Base-by-base conservation (phyloP, 2,113 vertebrate species). In the Gnathonemus longibarbis region DNA sequence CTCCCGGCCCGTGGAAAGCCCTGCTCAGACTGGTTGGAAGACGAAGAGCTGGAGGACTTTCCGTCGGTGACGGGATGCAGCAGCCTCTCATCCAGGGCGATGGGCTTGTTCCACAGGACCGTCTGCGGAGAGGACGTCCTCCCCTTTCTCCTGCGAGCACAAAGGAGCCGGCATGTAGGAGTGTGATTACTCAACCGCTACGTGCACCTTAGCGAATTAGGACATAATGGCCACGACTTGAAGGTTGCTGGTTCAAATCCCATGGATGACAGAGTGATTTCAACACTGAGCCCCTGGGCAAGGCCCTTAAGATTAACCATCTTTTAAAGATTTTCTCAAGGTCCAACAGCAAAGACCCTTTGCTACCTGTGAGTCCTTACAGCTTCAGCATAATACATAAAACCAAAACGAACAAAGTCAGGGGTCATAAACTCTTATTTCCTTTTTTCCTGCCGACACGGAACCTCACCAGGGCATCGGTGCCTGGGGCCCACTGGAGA, bases 11-110 rank as follows among this genome's bases (percentile, higher is more conserved):
- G 96, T 42, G 96, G 94, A 92, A 96, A 95, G 88, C 94, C 95
- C 10, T 95, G 94, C 90, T 99, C 98, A 52, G 98, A 99, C 86
- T 99, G 97, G 94, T 97, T 98, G 70, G 98, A 99, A 74, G 98
- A 99, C 2, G 97, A 99, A 35, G 97, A 99, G 92, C 98, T 99
- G 91, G 97, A 99, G 90, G 97, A 98, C 93, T 94, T 97, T 74
- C 96, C 96, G 91, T 99, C 98, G 0, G 89, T 87, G 80, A 95
- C 84, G 0, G 95, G 92, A 53, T 96, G 95, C 88, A 93, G 93
- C 87, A 96, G 90, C 89, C 95, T 95, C 87, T 99, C 98, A 19
- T 99, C 98, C 3, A 92, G 48, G 84, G 93, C 95, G 91, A 94
- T 94, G 0, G 95, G 93, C 89, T 96, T 97, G 92, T 90, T 97